phyloP scores from a whole-genome alignment of 2,888 invertebrate species.

The Pyrochroa serraticornis region DNA sequence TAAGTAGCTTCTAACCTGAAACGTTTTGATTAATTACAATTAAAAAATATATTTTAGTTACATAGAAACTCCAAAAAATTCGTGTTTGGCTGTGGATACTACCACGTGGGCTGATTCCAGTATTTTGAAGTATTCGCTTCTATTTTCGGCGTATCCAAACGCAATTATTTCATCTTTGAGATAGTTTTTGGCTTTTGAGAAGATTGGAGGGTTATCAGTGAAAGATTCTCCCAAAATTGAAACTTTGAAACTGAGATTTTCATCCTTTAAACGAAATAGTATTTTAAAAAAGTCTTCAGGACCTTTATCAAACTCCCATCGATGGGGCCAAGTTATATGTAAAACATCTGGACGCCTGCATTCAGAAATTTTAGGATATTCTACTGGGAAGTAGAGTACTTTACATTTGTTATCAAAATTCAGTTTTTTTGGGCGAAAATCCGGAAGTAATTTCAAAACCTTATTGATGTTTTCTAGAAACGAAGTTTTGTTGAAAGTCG shows the following conservation, averaged over 20 bases:
- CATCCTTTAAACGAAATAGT: constrained; percentile 59
- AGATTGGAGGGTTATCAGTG: constrained; percentile 65
- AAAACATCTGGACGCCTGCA: constrained; percentile 44
- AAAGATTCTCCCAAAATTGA: constrained; percentile 70
- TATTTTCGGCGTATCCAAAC: constrained; percentile 65
- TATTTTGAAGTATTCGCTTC: constrained; percentile 64
- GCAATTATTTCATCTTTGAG: constrained; percentile 60
- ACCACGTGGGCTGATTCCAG: constrained; percentile 67
- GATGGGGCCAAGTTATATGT: constrained; percentile 76
- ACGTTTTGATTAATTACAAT: constrained; percentile 24
- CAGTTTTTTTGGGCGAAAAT: constrained; percentile 65
- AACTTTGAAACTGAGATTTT: constrained; percentile 63
- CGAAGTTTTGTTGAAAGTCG: constrained; percentile 70
- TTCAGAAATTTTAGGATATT: constrained; percentile 37
- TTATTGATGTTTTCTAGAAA: constrained; percentile 67
- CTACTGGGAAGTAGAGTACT: constrained; percentile 63
- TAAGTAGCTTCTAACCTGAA: constrained; percentile 72
- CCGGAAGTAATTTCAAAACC: constrained; percentile 70
- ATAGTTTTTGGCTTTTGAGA: constrained; percentile 61
- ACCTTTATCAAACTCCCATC: constrained; percentile 81
- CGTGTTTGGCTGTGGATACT: constrained; percentile 75
- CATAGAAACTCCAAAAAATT: constrained; percentile 80
- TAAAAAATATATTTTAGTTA: constrained; percentile 49
- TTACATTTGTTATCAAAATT: constrained; percentile 65
- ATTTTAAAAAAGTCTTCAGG: constrained; percentile 69